A percentile compares a stretch with the other conserved stretches of the same genome.
Evolutionary conservation across 2,113 vertebrate genomes (phyloP).

Genomic region (Prietella phreatophila): DNA sequence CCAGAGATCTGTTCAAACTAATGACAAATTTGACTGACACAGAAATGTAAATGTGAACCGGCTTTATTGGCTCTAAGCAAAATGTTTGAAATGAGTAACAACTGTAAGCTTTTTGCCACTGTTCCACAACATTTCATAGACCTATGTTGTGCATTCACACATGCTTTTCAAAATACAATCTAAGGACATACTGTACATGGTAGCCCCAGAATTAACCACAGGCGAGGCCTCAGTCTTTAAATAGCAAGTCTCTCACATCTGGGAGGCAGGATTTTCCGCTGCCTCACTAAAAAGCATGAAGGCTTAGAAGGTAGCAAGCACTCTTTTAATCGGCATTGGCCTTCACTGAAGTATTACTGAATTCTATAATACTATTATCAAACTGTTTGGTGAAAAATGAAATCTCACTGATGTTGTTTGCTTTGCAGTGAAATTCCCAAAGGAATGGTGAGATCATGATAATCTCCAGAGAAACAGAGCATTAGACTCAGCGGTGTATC

Average conservation of each 20-base stretch:
- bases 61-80: not conserved
- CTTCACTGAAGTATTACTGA: not conserved
- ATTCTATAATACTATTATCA: not conserved
- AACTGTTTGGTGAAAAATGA: not conserved
- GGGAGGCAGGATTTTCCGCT: slow-evolving; percentile 3
- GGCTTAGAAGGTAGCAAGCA: not conserved
- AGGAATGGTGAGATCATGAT: not conserved
- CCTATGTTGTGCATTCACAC: not conserved
- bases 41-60: not conserved
- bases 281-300: not conserved
- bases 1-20: not conserved
- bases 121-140: not conserved
- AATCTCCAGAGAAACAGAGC: slow-evolving; percentile 9
- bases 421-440: not conserved
- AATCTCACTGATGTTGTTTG: not conserved
- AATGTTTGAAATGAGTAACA: not conserved
- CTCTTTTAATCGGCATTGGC: not conserved
- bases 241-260: slow-evolving; percentile 18
- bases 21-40: not conserved
- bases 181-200: not conserved
- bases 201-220: not conserved
- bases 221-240: slow-evolving; percentile 1
- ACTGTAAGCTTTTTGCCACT: not conserved
- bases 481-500: not conserved
- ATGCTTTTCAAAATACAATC: not conserved